phyloP scores from a whole-genome alignment of 2,888 invertebrate species.

The Leptinotarsa peninsularis region DNA sequence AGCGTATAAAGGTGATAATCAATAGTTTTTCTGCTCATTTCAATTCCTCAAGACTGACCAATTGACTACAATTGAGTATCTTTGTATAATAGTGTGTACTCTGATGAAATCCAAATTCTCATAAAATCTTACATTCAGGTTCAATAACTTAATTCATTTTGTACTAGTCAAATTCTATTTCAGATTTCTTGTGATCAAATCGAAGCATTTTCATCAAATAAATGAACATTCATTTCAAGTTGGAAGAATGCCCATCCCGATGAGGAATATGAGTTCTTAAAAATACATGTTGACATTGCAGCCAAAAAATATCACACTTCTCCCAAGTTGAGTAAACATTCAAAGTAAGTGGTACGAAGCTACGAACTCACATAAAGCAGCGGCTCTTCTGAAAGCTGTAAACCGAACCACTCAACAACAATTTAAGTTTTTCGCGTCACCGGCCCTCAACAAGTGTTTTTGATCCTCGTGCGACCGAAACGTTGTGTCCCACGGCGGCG shows the following conservation, averaged over 20 bases:
- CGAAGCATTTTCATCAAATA: neutral
- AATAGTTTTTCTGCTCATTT: no score
- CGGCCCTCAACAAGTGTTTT: constrained; percentile 15
- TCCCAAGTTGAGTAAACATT: neutral
- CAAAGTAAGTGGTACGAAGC: neutral
- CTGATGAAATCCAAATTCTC: no score
- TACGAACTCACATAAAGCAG: constrained; percentile 2
- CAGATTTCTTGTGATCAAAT: neutral
- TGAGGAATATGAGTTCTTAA: neutral
- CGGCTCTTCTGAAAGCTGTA: neutral
- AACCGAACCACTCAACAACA: neutral
- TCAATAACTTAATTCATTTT: no score
- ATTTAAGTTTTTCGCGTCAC: constrained; percentile 1
- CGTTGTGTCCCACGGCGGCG: constrained; percentile 3
- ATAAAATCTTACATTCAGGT: no score
- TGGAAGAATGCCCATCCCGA: constrained; percentile 7
- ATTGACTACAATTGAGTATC: no score
- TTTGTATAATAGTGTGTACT: no score
- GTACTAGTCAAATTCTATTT: neutral
- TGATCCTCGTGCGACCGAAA: constrained; percentile 6
- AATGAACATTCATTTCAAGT: neutral
- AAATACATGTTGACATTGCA: neutral
- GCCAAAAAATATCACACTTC: neutral
- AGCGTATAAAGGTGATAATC: no score
- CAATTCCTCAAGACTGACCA: no score